Base-by-base conservation (phyloP, 1,140 invertebrate genomes). In the Drosophila lini region DNA sequence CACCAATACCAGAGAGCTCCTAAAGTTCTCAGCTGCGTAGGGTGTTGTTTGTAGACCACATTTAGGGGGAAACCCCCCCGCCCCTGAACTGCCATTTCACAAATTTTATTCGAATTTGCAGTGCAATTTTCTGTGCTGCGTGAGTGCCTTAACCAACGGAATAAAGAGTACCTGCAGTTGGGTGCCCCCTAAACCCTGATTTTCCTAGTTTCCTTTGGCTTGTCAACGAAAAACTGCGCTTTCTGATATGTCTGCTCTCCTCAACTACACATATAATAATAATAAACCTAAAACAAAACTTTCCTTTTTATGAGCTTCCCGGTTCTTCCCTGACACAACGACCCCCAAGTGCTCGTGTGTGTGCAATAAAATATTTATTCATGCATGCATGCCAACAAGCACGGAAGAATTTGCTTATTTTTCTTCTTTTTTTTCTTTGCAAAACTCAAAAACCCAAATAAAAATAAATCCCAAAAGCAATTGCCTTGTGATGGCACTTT, bases 301-400 rank as follows among this genome's bases (percentile, higher is more conserved):
- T 71, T 58, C 68, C 52, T 70, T 45, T 25, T 55, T 70, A 31
- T 45, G 65, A 71, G 65, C 48, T 48, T 9, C 44, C 44, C 44
- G 22, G 22, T 16, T 52, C 31, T 36, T 32, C 3, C 19, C 47
- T 10, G 47, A 32, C 16, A 36, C 67, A 50, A 69, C 65, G 65
- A 68, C 45, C 60, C 60, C 67, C 67, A 55, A 68, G 67, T 45
- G 59, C 59, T 64, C 38, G 61, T 53, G 28, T 69, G 67, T 55
- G 34, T 69, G 44, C 67, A 88, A 88, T 86, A 83, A 86, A 88
- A 83, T 88, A 83, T 86, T 81, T 74, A 82, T 86, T 81, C 73
- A 78, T 68, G 71, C 83, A 82, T 76, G 57, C 74, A 61, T 38
- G 41, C 34, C 38, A 69, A 52, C 63, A 61, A 77, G 50, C 63